Conservation (phyloP, 2,888 invertebrate genomes). For the Tipula helvola region DNA sequence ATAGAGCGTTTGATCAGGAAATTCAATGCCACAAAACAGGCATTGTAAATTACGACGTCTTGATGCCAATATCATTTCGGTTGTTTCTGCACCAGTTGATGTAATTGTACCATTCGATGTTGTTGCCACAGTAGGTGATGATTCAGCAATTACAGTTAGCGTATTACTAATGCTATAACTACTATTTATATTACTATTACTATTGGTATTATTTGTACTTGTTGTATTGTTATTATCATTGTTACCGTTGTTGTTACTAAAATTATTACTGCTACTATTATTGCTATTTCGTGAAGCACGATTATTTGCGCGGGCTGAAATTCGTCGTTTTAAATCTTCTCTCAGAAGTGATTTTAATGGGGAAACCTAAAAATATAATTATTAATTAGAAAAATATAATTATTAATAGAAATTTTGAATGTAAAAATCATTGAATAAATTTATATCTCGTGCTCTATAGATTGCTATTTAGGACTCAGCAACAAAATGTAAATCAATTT, state of each 20-base stretch:
- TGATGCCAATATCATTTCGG: slow-evolving; percentile 33
- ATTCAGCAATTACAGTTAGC: slow-evolving; percentile 8
- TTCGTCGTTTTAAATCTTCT: slow-evolving; percentile 71
- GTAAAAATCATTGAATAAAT: neutral
- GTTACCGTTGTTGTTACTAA: slow-evolving; percentile 33
- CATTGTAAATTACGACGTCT: slow-evolving; percentile 51
- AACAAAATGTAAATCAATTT: too few relatives aligned
- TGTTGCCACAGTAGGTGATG: slow-evolving; percentile 37
- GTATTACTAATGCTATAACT: slow-evolving; percentile 10
- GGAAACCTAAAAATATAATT: slow-evolving; percentile 41
- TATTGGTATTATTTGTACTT: slow-evolving; percentile 18
- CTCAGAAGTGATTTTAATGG: slow-evolving; percentile 73
- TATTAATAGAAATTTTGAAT: too few relatives aligned
- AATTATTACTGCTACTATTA: slow-evolving; percentile 17
- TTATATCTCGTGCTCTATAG: neutral
- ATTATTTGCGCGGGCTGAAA: slow-evolving; percentile 54
- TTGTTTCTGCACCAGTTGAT: slow-evolving; percentile 53
- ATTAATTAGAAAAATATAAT: neutral
- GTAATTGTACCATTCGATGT: slow-evolving; percentile 52
- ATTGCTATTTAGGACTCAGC: too few relatives aligned
- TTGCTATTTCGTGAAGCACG: slow-evolving; percentile 33
- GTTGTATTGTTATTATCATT: slow-evolving; percentile 20
- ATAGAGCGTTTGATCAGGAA: slow-evolving; percentile 91
- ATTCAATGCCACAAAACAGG: slow-evolving; percentile 84
- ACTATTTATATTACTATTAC: slow-evolving; percentile 18